Evolutionary conservation across 2,113 vertebrate species (phyloP), one percentile per base, ranked within the genome.

Genomic region (Festucalex cinctus): DNA sequence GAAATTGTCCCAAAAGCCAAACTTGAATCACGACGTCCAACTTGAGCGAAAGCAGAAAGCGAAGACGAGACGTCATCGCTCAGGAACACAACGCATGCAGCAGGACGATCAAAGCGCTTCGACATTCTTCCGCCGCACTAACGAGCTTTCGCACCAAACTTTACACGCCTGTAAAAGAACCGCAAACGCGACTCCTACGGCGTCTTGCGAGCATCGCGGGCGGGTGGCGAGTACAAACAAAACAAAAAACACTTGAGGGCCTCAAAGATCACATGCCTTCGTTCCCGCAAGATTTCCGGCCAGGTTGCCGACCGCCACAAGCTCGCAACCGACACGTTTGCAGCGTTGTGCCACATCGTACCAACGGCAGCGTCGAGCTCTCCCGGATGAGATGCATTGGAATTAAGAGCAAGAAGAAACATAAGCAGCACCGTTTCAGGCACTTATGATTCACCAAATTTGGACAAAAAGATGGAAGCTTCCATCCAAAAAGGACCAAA

Each of bases 161-260:
- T 61, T 43, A 62, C 14, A 3, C 2, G 60, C 22, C 19, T 8
- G 39, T 62, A 43, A 62, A 62, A 62, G 36, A 60, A 13, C 12
- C 22, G 24, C 37, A 7, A 24, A n/a, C 22, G 7, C n/a, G 24
- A 26, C 1, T 36, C 17, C 19, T 3, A 20, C 24, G 54, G 26
- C 54, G 26, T 6, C 26, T 5, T 32, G 14, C 54, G 24, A 57
- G 20, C 26, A 17, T 10, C 26, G 26, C 2, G 6, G 26, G 26
- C 14, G 54, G 26, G 26, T 6, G 54, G 13, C 43, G 5, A 44
- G 13, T 44, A 13, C 39, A 41, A 41, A 13, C 13, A 17, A 13
- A 46, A 22, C 20, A 32, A 12, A 64, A 76, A 73, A 70, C 76
- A 71, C 65, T 72, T 68, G 63, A 49, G 13, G n/a, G 63, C 44